Base-by-base conservation (phyloP, 2,888 invertebrate genomes). In the Pantelozetes paolii region DNA sequence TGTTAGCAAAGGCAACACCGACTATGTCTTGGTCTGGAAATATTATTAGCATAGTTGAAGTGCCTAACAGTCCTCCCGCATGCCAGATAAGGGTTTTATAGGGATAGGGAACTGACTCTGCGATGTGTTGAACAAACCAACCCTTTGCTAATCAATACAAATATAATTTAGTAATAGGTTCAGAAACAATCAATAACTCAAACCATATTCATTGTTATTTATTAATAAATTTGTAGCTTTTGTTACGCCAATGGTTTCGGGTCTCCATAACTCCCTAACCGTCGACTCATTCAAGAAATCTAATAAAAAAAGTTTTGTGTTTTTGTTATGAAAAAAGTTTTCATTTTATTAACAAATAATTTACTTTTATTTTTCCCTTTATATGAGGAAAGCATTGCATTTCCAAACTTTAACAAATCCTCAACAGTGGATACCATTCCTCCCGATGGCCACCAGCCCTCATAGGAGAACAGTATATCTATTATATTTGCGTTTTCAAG, bases 361-460 rank as follows among this genome's bases (percentile, higher is more conserved):
- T n/a, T 62, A 67, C 67, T 40, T 20, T 67, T 18, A 40, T 57
- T 26, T 36, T 40, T n/a, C 2, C 73, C 73, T 13, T 73, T 67
- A 26, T 20, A 48, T 40, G 73, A 69, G 26, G 40, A 30, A 28
- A 73, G 18, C 45, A 73, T 69, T 26, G 48, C 20, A 23, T 73
- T 62, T 13, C 73, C 73, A 13, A 45, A 73, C 5, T 2, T 20
- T 9, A 73, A 36, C 28, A 73, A 15, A 50, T 73, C 73, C 2
- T 15, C 13, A 36, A 48, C 73, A 50, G 69, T 73, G 0, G 73
- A 73, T 13, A 69, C 28, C 30, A 73, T 54, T 15, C 70, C 70
- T 30, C 73, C 73, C 11, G 67, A 45, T 20, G 69, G 45, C 62
- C 64, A 73, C 30, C 40, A 69, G 18, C 69, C 73, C 64, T 73